Evolutionary conservation across 1,140 invertebrate genomes (phyloP), one percentile per base, ranked within the genome.

Genomic region (Drosophila nebulosa): DNA sequence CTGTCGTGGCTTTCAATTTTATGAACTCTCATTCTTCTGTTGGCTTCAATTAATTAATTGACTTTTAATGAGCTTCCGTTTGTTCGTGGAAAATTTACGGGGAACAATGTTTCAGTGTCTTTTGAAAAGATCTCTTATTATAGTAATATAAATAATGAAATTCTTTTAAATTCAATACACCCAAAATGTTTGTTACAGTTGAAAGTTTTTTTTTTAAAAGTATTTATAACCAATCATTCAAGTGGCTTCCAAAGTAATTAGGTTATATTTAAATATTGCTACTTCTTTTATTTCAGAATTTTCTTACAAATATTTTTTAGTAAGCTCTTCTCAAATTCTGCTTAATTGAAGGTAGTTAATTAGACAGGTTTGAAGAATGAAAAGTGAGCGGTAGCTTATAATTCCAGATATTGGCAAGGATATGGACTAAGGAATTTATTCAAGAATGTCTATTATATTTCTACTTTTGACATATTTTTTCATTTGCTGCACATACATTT

Each of bases 11-110:
- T 60, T 74, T 74, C 62, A 74, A 72, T 67, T 75, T 75, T 69
- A 75, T 75, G 73, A 73, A 73, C 73, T 68, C n/a, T 57, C 60
- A 75, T 75, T 58, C 50, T 35, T 27, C 30, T 39, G 7, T 10
- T 32, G 73, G 73, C 64, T 75, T 75, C 72, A 74, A 63, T 75
- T 75, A 75, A 75, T 75, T 74, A 75, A 75, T 75, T 75, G 73
- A 69, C 73, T 53, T 75, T 58, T 75, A 75, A 75, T 68, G 73
- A 74, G 64, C 57, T 62, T 24, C 30, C 36, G 30, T 42, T 59
- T 59, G 26, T 22, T 42, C 36, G 3, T n/a, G 2, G 30, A 1
- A 36, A 4, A 21, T 16, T 32, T 71, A 72, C 14, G 12, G 14
- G 3, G 12, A 10, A 7, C 36, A 39, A 39, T 39, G 36, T 39